These are phyloP conservation scores for Diaperis boleti DNA, from an alignment of 2,888 invertebrate genomes.

Conservation along the genomic window DNA sequence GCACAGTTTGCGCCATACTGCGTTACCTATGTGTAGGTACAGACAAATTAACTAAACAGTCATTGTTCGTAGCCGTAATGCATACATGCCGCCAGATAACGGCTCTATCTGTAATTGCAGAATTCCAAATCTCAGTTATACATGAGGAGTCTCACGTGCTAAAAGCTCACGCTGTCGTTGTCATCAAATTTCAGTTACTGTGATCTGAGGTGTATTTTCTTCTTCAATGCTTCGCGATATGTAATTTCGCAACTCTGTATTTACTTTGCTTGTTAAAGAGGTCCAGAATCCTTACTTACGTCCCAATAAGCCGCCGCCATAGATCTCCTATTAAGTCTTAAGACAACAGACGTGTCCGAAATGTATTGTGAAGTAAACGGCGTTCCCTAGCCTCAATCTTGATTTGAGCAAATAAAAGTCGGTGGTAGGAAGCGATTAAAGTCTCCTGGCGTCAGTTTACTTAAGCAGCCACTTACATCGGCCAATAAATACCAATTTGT, in stretches of 20 bases:
- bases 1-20: slow-evolving; percentile 20
- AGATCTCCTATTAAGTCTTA: slow-evolving; percentile 11
- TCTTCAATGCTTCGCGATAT: no score
- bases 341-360: slow-evolving; percentile 28
- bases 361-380: slow-evolving; percentile 14
- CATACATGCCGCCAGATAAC: slow-evolving; percentile 44
- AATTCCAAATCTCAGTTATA: slow-evolving; percentile 10
- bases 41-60: slow-evolving; percentile 42
- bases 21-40: slow-evolving; percentile 30
- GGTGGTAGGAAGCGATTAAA: slow-evolving; percentile 28
- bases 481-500: slow-evolving; percentile 43
- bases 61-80: slow-evolving; percentile 44
- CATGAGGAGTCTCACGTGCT: slow-evolving; percentile 11
- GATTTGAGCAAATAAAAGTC: slow-evolving; percentile 29
- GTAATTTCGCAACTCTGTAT: not conserved
- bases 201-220: no score
- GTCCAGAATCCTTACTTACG: not conserved
- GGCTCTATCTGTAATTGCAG: slow-evolving; percentile 47
- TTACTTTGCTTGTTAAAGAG: not conserved
- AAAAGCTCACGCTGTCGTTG: no score
- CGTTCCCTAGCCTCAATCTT: slow-evolving; percentile 13
- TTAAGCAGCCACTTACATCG: slow-evolving; percentile 35
- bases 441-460: slow-evolving; percentile 33
- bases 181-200: no score
- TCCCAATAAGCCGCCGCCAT: not conserved